These are phyloP conservation scores for Aplodontia rufa DNA, from an alignment of 2,113 vertebrate species.

Conservation along the genomic window DNA sequence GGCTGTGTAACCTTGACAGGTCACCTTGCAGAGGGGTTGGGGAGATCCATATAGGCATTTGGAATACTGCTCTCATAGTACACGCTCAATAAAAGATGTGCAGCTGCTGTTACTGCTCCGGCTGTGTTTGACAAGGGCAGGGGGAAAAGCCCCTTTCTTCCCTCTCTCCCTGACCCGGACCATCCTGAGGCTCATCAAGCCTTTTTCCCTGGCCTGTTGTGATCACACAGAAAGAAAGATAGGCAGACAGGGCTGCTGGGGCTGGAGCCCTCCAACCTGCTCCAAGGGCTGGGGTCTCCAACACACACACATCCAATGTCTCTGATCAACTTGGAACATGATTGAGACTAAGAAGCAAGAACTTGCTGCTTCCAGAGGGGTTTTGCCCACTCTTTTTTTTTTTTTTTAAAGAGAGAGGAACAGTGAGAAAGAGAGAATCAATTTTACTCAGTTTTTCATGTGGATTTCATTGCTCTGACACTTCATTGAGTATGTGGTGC, in stretches of 20 bases:
- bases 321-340: background rate
- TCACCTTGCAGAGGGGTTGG: background rate
- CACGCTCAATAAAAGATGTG: accelerated
- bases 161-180: background rate
- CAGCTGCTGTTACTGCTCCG: too few species aligned
- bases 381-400: too few species aligned
- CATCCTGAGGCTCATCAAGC: too few species aligned
- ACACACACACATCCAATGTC: accelerated
- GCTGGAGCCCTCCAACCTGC: background rate
- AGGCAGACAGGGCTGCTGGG: background rate
- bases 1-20: background rate
- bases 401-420: too few species aligned
- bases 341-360: background rate
- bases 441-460: too few species aligned
- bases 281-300: background rate
- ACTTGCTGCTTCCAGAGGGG: background rate
- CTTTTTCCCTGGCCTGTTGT: background rate
- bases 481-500: too few species aligned
- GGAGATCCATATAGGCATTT: background rate
- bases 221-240: background rate
- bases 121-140: background rate
- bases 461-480: too few species aligned
- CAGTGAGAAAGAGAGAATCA: too few species aligned
- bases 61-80: background rate
- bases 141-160: background rate